Evolutionary conservation across 1,140 invertebrate species (phyloP).

Genomic region (Argopecten irradians): DNA sequence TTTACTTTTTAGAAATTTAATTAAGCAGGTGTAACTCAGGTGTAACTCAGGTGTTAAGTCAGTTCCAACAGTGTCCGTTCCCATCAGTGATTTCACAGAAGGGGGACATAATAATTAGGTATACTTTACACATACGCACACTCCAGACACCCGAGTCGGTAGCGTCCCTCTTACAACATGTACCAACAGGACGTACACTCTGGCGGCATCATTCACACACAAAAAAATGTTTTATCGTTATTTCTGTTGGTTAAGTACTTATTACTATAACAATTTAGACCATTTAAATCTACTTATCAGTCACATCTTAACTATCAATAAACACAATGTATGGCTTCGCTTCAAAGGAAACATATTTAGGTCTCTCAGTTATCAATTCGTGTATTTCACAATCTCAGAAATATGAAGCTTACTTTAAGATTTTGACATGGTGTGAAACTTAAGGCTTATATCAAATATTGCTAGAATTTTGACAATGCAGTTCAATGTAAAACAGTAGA

Average conservation of each 20-base stretch:
- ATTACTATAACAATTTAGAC: background rate
- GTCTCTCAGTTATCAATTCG: background rate
- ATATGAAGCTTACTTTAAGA: too few species aligned
- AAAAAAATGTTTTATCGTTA: constrained; percentile 18
- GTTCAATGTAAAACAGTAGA: too few species aligned
- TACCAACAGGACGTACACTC: background rate
- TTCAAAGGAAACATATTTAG: background rate
- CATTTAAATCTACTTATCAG: background rate
- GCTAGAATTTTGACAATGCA: too few species aligned
- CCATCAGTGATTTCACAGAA: background rate
- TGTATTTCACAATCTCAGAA: background rate
- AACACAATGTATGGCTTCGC: background rate
- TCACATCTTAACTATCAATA: background rate
- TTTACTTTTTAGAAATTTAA: too few species aligned
- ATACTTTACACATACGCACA: background rate
- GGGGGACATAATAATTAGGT: background rate
- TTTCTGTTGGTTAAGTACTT: background rate
- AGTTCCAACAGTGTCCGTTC: background rate
- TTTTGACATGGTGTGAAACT: too few species aligned
- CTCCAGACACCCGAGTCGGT: background rate
- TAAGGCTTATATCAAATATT: too few species aligned
- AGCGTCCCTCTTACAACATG: background rate
- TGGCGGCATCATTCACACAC: constrained; percentile 2
- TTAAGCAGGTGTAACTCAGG: background rate
- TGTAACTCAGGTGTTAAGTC: background rate